A percentile compares a stretch with the other conserved stretches of the same genome.
Evolutionary conservation across 2,113 vertebrate genomes (phyloP).

Genomic region (Melanocharis versteri): DNA sequence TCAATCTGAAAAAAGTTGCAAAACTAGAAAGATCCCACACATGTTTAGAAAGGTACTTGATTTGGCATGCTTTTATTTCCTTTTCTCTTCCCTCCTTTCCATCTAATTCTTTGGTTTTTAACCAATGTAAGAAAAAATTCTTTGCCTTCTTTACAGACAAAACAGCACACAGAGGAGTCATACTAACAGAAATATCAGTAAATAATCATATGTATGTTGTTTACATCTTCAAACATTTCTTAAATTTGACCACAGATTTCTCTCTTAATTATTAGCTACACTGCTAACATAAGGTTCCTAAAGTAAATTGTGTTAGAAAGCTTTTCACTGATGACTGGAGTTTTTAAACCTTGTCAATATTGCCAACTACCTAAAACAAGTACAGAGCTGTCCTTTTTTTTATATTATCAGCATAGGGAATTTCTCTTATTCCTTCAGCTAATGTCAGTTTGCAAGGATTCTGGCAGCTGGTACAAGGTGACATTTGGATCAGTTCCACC

Average conservation of each 20-base stretch:
- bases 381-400: not conserved
- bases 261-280: not conserved
- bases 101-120: not conserved
- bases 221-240: not conserved
- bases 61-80: not conserved
- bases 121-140: not conserved
- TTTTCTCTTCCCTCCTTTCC: not conserved
- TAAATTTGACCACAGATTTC: not conserved
- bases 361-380: not conserved
- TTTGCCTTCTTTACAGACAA: not conserved
- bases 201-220: not conserved
- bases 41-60: not conserved
- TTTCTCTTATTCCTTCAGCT: not conserved
- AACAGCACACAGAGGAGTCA: not conserved
- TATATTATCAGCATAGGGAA: not conserved
- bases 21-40: not conserved
- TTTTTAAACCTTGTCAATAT: not conserved
- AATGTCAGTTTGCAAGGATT: not conserved
- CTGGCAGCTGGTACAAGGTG: not conserved
- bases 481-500: not conserved
- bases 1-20: not conserved
- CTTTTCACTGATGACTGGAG: not conserved
- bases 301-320: not conserved
- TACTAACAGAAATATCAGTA: not conserved
- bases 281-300: not conserved